Percentiles rank a stretch among this genome's conserved stretches.
Evolutionary conservation across 2,113 vertebrate genomes (phyloP).

Genomic region (Ifrita kowaldi): DNA sequence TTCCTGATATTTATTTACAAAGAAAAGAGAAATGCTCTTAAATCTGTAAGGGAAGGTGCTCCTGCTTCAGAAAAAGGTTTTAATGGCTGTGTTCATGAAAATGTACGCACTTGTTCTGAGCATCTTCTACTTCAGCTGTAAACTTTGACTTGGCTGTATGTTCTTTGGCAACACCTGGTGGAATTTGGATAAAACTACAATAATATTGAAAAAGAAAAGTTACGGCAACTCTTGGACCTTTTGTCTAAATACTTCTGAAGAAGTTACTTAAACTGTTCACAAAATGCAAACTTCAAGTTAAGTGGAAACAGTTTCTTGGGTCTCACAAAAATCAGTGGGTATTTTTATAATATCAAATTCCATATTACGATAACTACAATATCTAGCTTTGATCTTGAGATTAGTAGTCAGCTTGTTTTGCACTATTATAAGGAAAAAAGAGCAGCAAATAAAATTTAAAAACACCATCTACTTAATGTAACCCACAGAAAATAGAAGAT

Average conservation of each 20-base stretch:
- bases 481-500: neutral
- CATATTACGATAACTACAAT: neutral
- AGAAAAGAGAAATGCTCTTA: neutral
- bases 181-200: slow-evolving; percentile 77
- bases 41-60: neutral
- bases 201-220: neutral
- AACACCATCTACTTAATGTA: neutral
- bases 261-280: neutral
- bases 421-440: neutral
- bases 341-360: neutral
- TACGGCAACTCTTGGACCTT: neutral
- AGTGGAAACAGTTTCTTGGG: neutral
- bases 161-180: slow-evolving; percentile 88
- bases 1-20: neutral
- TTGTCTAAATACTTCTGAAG: neutral
- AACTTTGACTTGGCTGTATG: slow-evolving; percentile 62
- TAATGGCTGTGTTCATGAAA: neutral
- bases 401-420: neutral
- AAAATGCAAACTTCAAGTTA: neutral
- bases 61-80: neutral
- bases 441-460: neutral
- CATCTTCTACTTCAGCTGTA: slow-evolving; percentile 32
- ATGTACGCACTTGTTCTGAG: neutral
- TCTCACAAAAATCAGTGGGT: neutral
- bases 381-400: neutral